Evolutionary conservation across 2,113 vertebrate species (phyloP).

Genomic region (Loxodonta africana): DNA sequence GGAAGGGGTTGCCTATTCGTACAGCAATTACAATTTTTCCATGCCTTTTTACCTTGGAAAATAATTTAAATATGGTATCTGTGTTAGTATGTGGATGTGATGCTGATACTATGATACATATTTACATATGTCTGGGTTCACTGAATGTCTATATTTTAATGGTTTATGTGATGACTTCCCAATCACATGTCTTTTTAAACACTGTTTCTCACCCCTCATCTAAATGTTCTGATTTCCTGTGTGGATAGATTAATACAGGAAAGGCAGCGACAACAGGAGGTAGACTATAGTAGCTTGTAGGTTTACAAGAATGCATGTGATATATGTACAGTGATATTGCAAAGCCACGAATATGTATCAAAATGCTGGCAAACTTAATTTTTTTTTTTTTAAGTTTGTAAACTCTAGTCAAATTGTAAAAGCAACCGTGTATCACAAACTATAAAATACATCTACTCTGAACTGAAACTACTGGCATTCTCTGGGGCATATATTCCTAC

Average conservation of each 20-base stretch:
- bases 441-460: neutral
- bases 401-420: neutral
- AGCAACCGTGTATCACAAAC: neutral
- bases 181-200: neutral
- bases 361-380: neutral
- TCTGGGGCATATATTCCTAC: neutral
- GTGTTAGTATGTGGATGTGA: neutral
- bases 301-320: neutral
- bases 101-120: neutral
- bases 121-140: neutral
- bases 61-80: neutral
- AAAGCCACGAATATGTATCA: neutral
- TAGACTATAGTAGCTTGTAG: neutral
- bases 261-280: neutral
- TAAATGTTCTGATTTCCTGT: neutral
- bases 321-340: neutral
- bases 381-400: neutral
- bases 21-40: neutral
- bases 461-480: neutral
- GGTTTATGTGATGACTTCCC: neutral
- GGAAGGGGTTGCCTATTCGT: neutral
- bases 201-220: neutral
- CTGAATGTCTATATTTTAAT: neutral
- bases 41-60: neutral
- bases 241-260: no score